A percentile compares a stretch with the other conserved stretches of the same genome.
Evolutionary conservation across 2,113 vertebrate species (phyloP).

Genomic region (Oophaga pumilio): DNA sequence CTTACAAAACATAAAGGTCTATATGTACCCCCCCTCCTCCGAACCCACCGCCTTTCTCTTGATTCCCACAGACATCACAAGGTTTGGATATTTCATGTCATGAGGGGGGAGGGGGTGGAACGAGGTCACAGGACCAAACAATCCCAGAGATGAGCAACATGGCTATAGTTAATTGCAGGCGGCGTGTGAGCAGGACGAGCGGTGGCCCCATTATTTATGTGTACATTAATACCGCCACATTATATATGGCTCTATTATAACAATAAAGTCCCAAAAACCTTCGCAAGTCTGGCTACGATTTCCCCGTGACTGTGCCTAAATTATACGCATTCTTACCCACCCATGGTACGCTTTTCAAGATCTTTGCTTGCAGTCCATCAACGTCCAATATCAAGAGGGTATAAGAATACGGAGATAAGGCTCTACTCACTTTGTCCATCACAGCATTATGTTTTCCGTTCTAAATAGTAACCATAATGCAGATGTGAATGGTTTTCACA

Average conservation of each 20-base stretch:
- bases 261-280: neutral
- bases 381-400: too few relatives aligned
- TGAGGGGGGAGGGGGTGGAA: slow-evolving; percentile 2
- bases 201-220: neutral
- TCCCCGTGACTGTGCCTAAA: neutral
- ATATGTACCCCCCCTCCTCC: slow-evolving; percentile 20
- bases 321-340: too few relatives aligned
- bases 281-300: neutral
- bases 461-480: too few relatives aligned
- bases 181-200: neutral
- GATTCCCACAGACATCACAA: slow-evolving; percentile 56
- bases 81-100: slow-evolving; percentile 43
- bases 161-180: slow-evolving; percentile 19
- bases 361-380: neutral
- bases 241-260: neutral
- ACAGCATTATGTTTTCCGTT: too few relatives aligned
- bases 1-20: slow-evolving; percentile 35
- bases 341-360: too few relatives aligned
- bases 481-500: too few relatives aligned
- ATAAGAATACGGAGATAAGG: too few relatives aligned
- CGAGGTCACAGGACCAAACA: slow-evolving; percentile 53
- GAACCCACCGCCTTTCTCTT: neutral
- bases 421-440: too few relatives aligned
- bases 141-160: slow-evolving; percentile 26
- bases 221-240: neutral